Percentiles rank a stretch among this genome's conserved stretches.
phyloP scores from a whole-genome alignment of 2,888 invertebrate genomes.

The Mantis religiosa region DNA sequence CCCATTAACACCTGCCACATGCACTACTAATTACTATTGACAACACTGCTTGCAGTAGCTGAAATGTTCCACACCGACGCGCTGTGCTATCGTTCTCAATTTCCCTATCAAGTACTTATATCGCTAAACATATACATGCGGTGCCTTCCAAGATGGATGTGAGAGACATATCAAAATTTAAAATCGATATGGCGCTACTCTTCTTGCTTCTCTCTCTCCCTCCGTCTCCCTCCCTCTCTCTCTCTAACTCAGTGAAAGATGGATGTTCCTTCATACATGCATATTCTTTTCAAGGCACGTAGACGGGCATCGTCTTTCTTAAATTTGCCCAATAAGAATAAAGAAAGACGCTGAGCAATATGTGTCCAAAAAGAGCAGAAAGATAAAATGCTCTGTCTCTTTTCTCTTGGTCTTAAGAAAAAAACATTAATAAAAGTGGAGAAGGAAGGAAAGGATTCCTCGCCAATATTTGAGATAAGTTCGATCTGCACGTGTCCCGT shows the following conservation, averaged over 20 bases:
- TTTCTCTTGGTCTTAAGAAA: background rate
- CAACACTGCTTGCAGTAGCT: too few relatives aligned
- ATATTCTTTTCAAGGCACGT: background rate
- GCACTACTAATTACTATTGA: too few relatives aligned
- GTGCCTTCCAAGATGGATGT: too few relatives aligned
- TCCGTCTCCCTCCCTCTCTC: background rate
- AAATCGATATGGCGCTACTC: background rate
- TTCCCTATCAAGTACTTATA: too few relatives aligned
- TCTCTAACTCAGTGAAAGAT: background rate
- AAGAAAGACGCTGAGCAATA: background rate
- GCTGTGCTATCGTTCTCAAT: too few relatives aligned
- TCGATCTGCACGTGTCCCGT: background rate
- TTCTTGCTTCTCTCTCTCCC: background rate
- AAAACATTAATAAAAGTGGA: background rate
- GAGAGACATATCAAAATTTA: too few relatives aligned
- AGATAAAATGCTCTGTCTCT: background rate
- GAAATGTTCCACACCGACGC: too few relatives aligned
- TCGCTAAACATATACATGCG: too few relatives aligned
- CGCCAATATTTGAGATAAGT: background rate
- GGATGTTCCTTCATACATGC: background rate
- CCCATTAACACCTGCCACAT: too few relatives aligned
- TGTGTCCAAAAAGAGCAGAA: background rate
- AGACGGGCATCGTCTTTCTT: background rate
- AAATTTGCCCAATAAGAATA: background rate
- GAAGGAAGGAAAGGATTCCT: background rate